A percentile compares a stretch with the other conserved stretches of the same genome.
Evolutionary conservation across 2,113 vertebrate genomes (phyloP).

Genomic region (Gorsachius goisagi): DNA sequence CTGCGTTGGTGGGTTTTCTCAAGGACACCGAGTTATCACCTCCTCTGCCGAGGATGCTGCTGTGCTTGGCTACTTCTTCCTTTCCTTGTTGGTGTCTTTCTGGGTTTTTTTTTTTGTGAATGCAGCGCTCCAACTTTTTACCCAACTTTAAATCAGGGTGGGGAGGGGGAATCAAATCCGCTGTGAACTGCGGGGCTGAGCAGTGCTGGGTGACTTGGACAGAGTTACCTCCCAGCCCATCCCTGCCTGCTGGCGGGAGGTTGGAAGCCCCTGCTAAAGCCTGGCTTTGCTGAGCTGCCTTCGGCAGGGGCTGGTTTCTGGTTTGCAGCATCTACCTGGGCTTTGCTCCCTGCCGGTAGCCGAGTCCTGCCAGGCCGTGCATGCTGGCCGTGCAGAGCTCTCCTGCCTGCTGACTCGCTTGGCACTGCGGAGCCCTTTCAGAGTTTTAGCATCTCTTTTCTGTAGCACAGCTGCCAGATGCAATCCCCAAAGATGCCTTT

Average conservation of each 20-base stretch:
- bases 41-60: background rate
- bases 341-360: background rate
- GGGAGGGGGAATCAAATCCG: background rate
- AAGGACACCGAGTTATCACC: background rate
- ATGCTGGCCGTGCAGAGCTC: background rate
- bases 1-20: background rate
- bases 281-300: background rate
- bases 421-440: background rate
- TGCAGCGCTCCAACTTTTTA: background rate
- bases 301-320: background rate
- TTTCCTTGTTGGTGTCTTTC: background rate
- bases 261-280: background rate
- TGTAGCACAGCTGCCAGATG: background rate
- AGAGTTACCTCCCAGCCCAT: background rate
- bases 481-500: background rate
- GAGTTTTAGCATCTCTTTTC: background rate
- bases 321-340: background rate
- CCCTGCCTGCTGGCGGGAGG: background rate
- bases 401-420: background rate
- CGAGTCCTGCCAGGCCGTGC: background rate
- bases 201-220: background rate
- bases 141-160: background rate
- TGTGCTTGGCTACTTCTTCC: background rate
- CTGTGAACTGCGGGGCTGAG: background rate
- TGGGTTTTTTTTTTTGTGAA: no score